Base-by-base conservation (phyloP, 1,140 invertebrate genomes). In the Aphelinus atriplicis region DNA sequence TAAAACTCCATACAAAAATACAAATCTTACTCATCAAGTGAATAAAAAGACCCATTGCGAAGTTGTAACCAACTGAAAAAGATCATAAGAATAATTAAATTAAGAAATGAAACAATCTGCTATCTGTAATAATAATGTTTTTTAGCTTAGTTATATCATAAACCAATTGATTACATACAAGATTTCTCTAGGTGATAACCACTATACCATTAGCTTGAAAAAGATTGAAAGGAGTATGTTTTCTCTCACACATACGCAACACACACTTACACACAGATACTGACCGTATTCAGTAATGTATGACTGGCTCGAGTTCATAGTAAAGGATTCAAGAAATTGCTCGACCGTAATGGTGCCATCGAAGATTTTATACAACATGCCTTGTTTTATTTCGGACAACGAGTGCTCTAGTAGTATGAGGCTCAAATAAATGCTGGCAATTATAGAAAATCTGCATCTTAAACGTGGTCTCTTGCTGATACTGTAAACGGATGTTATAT, bases 1-100 rank as follows among this genome's bases (percentile, higher is more conserved):
- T 92, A 64, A 91, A 93, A 77, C 91, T 92, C 92, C 92, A 93
- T 0, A 90, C 88, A 45, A 93, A 91, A 0, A 92, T 94, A 5
- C 91, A 90, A 3, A 92, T 66, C 75, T 92, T 90, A 81, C 91
- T 92, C 2, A 91, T 62, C 4, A 91, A 62, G 57, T 86, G 84
- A 45, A 87, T 78, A 75, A 84, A 84, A 61, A 86, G 74, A 70
- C 87, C 84, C 10, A 86, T 60, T 3, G 80, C 67, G 45, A 87
- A 79, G 68, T 84, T 84, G 71, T 88, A 84, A n/a, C 81, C 53
- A 43, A 84, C 88, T 89, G 26, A 83, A 86, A 74, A 66, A 61
- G 50, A 73, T 68, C 66, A 76, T n/a, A 68, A 70, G 50, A 43
- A 5, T 43, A 61, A 61, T 43, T 61, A 43, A 43, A 4, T 3